These are phyloP conservation scores for Diaprepes abbreviatus DNA, from an alignment of 2,888 invertebrate genomes.

Conservation along the genomic window DNA sequence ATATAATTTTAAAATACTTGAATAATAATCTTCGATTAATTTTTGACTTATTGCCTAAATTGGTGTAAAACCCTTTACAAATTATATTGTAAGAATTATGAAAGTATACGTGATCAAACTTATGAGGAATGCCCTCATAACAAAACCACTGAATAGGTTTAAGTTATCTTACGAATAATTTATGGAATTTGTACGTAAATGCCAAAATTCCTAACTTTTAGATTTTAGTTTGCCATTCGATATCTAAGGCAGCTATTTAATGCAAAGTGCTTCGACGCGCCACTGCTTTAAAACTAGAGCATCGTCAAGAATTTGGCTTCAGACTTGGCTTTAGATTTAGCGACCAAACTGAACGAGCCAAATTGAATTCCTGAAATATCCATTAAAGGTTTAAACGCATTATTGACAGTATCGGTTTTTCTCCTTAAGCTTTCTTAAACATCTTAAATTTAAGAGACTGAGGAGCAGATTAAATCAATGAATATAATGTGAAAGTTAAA, in stretches of 20 bases:
- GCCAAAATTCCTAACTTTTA: background rate
- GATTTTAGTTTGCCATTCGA: background rate
- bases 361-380: conserved; percentile 36
- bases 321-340: conserved; percentile 16
- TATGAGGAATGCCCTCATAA: too few species aligned
- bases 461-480: conserved; percentile 13
- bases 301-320: conserved; percentile 23
- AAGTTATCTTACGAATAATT: too few species aligned
- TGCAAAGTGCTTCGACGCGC: conserved; percentile 14
- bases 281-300: conserved; percentile 29
- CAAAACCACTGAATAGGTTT: too few species aligned
- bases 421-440: conserved; percentile 30
- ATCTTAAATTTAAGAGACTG: conserved; percentile 20
- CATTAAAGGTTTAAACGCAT: conserved; percentile 36
- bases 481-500: background rate
- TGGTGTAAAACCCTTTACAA: too few species aligned
- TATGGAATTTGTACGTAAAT: too few species aligned
- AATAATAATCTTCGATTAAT: too few species aligned
- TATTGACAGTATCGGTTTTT: conserved; percentile 38
- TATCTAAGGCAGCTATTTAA: conserved; percentile 7
- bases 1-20: too few species aligned
- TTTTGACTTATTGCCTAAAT: too few species aligned
- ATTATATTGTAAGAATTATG: too few species aligned
- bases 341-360: conserved; percentile 18
- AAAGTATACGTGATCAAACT: too few species aligned